Evolutionary conservation across 2,797 vertebrate species (phyloP), one percentile per base, ranked within the genome.

Genomic region (Peromyscus eremicus): DNA sequence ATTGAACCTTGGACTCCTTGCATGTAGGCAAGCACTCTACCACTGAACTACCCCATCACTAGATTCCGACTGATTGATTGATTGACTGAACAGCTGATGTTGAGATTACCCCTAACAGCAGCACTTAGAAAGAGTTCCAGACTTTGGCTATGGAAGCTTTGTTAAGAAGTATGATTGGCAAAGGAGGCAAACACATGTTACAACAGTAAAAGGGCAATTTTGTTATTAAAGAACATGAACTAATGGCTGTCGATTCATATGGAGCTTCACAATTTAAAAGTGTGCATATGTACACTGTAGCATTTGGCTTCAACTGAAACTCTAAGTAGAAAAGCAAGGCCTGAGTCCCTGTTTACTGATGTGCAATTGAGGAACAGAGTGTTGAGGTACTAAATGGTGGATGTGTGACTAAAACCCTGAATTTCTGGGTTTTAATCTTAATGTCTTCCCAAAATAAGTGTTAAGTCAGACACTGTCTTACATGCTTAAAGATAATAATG

Each of bases 341-440:
- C 19, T 14, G 37, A 49, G 80, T 19, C 37, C 23, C 29, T 17
- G 32, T 75, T 84, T 37, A 40, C 25, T 71, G 52, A 88, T 34
- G 9, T 62, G 14, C 27, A 88, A 92, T 81, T 57, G 37, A 89
- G 29, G 37, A 27, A 91, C 12, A 82, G 71, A 84, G 40, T 64
- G 21, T 25, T 89, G 34, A 49, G 10, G 32, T 71, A 70, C 91
- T 80, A 91, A 85, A 83, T 27, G 32, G 43, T 77, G n/a, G 2
- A 73, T 62, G 3, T 92, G 11, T 66, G 40, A 89, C 17, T 55
- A 88, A 80, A 96, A 76, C 5, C 6, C 8, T 68, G n/a, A 25
- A 66, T 93, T 94, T 90, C 82, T 92, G 14, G 73, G 13, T 37
- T 91, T 90, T 76, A 93, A 55, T 89, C 32, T 43, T 95, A 52